Conservation (phyloP, 2,888 invertebrate species). For the Phytoseiulus persimilis region DNA sequence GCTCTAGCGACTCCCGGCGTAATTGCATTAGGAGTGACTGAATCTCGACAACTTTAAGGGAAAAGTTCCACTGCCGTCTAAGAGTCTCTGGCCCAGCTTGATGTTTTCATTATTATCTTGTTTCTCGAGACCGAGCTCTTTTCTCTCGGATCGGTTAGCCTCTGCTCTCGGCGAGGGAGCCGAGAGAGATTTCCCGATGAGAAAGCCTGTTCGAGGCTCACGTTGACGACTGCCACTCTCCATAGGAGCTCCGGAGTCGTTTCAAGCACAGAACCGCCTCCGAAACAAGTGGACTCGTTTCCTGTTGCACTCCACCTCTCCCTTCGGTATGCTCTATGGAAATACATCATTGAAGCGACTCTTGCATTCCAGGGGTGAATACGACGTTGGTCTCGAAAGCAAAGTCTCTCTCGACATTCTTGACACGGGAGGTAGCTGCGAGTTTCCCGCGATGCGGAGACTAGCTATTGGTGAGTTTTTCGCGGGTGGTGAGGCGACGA, state of each 20-base stretch:
- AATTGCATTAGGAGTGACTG: background rate
- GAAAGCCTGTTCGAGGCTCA: background rate
- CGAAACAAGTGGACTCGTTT: background rate
- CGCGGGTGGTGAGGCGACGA: background rate
- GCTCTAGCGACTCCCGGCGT: background rate
- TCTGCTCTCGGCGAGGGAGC: background rate
- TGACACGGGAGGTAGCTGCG: constrained; percentile 37
- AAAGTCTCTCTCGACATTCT: constrained; percentile 36
- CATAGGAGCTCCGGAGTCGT: background rate
- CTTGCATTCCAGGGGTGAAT: constrained; percentile 21
- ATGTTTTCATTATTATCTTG: background rate
- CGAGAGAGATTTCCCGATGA: background rate
- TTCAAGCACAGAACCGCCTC: background rate
- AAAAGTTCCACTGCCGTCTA: background rate
- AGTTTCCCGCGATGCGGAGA: constrained; percentile 31
- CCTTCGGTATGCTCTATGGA: background rate
- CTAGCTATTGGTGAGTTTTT: constrained; percentile 22
- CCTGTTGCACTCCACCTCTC: background rate
- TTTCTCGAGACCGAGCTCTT: background rate
- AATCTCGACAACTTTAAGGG: background rate
- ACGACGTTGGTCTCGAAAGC: constrained; percentile 34
- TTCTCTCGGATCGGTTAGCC: background rate
- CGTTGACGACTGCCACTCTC: background rate
- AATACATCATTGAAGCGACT: background rate
- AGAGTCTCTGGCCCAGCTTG: background rate